These are phyloP conservation scores for Ciona savignyi DNA, from an alignment of 23 tunicate species.

Conservation along the genomic window DNA sequence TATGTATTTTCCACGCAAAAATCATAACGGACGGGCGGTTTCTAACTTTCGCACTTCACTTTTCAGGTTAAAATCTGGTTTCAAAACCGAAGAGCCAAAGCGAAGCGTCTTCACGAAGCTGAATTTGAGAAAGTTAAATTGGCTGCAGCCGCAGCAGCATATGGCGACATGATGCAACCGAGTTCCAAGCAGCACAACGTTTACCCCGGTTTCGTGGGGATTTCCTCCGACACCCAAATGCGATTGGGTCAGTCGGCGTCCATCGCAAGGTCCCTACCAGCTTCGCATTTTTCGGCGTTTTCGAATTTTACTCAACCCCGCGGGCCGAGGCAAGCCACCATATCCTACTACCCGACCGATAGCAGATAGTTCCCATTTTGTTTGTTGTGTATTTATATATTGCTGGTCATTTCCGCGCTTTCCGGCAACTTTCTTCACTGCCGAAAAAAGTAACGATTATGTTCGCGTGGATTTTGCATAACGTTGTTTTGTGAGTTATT, in stretches of 20 bases:
- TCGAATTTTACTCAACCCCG: neutral
- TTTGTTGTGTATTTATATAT: neutral
- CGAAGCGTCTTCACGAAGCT: conserved; percentile 90
- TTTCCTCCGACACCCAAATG: neutral
- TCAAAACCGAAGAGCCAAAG: conserved; percentile 93
- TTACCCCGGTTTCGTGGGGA: neutral
- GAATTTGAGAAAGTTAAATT: conserved; percentile 67
- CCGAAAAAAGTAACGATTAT: neutral
- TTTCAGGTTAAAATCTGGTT: conserved; percentile 98
- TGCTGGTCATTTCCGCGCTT: neutral
- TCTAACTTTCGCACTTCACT: conserved; percentile 7
- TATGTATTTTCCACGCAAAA: too few species aligned
- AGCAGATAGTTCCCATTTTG: neutral
- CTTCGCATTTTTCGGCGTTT: neutral
- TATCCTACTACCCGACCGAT: conserved; percentile 14
- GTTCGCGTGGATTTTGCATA: too few species aligned
- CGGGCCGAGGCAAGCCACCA: conserved; percentile 6
- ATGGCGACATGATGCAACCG: conserved; percentile 14
- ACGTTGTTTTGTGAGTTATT: too few species aligned
- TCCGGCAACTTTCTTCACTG: neutral
- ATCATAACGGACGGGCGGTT: too few species aligned
- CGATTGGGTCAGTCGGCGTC: neutral
- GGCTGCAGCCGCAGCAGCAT: conserved; percentile 69
- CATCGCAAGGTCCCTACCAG: neutral
- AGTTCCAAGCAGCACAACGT: neutral